Evolutionary conservation across 2,888 invertebrate species (phyloP).

Genomic region (Agrochola litura): DNA sequence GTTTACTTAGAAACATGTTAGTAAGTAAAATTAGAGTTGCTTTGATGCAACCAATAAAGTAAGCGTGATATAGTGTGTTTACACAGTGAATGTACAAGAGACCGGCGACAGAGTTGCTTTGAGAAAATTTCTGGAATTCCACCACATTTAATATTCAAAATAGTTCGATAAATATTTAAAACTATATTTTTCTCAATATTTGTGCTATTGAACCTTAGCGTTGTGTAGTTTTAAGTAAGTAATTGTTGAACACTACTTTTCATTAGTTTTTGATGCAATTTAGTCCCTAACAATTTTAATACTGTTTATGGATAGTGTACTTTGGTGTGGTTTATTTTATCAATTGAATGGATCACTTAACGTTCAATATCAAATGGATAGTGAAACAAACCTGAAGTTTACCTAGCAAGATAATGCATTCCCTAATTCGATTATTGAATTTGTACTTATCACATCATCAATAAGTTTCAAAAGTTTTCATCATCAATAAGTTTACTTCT

Average conservation of each 20-base stretch:
- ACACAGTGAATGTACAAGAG: constrained; percentile 20
- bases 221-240: not conserved
- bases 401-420: not conserved
- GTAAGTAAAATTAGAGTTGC: constrained; percentile 49
- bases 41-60: constrained; percentile 55
- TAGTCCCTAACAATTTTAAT: not conserved
- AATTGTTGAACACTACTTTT: not conserved
- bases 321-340: constrained; percentile 9
- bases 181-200: not conserved
- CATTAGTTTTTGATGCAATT: not conserved
- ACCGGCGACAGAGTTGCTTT: not conserved
- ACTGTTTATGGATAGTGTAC: not conserved
- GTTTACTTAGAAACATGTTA: constrained; percentile 49
- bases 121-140: not conserved
- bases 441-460: not conserved
- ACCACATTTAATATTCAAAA: not conserved
- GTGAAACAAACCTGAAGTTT: not conserved
- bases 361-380: not conserved
- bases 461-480: not conserved
- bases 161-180: not conserved
- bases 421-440: not conserved
- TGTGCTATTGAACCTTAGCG: not conserved
- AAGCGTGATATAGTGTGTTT: constrained; percentile 47
- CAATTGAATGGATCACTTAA: not conserved
- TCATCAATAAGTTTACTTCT: not conserved